A percentile compares a stretch with the other conserved stretches of the same genome.
Conservation (phyloP, 2,888 invertebrate genomes). For the Eurytoma californica region DNA sequence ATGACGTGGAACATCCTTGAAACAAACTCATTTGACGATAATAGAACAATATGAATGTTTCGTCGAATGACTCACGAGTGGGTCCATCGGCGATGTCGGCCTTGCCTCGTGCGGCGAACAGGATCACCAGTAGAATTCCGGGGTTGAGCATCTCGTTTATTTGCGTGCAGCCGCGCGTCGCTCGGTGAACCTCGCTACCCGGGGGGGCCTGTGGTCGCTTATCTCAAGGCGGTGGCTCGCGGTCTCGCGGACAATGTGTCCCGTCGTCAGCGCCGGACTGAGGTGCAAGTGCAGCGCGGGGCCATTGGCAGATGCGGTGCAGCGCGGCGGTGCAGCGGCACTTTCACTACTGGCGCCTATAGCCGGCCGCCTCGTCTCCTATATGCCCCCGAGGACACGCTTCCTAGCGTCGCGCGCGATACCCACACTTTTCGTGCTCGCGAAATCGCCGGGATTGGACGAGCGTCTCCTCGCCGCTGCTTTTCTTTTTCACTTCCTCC, state of each 20-base stretch:
- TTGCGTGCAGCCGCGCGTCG: no score
- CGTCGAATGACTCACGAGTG: conserved; percentile 55
- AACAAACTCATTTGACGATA: no score
- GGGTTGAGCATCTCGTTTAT: neutral
- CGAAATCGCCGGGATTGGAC: neutral
- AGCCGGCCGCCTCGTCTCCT: neutral
- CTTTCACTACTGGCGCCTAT: conserved; percentile 56
- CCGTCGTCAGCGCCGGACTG: conserved; percentile 3
- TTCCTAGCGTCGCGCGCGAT: conserved; percentile 17
- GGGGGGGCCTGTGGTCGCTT: neutral
- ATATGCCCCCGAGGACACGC: neutral
- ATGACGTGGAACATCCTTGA: no score
- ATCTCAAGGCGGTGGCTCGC: no score
- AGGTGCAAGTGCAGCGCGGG: conserved; percentile 57
- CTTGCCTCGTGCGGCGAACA: neutral
- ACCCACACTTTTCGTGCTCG: neutral
- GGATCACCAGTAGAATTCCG: neutral
- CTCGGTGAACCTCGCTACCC: no score
- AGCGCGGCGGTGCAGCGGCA: conserved; percentile 46
- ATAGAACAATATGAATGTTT: neutral
- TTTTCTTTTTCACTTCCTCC: neutral
- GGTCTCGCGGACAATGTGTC: neutral
- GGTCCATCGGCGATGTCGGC: conserved; percentile 50
- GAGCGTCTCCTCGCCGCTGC: neutral
- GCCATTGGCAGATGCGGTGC: conserved; percentile 66